Evolutionary conservation across 2,797 vertebrate species (phyloP).

Genomic region (Micropoecilia bifurca): DNA sequence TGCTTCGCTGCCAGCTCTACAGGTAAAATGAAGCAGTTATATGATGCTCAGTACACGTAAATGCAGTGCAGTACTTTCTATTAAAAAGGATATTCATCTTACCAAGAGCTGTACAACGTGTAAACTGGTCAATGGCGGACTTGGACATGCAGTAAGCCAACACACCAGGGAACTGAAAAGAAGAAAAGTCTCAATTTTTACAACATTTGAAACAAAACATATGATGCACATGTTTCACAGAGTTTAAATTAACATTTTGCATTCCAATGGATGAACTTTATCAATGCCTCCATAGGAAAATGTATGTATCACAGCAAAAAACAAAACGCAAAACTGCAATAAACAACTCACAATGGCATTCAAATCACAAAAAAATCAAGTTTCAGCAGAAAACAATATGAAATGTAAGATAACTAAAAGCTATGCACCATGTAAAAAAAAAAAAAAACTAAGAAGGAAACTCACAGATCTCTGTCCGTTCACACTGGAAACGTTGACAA

Average conservation of each 20-base stretch:
- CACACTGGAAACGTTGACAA: slow-evolving; percentile 87
- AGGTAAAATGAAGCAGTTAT: slow-evolving; percentile 23
- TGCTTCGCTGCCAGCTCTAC: slow-evolving; percentile 85
- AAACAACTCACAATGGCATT: too few relatives aligned
- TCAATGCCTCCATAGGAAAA: too few relatives aligned
- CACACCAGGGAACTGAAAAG: slow-evolving; percentile 82
- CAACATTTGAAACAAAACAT: not conserved
- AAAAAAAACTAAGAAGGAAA: slow-evolving; percentile 18
- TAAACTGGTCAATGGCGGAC: slow-evolving; percentile 87
- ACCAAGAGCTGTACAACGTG: slow-evolving; percentile 84
- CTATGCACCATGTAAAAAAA: too few relatives aligned
- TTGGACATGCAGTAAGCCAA: slow-evolving; percentile 89
- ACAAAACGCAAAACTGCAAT: too few relatives aligned
- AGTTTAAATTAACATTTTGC: not conserved
- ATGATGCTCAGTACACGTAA: not conserved
- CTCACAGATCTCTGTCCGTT: slow-evolving; percentile 86
- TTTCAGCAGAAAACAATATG: too few relatives aligned
- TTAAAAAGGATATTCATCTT: slow-evolving; percentile 29
- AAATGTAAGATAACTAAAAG: too few relatives aligned
- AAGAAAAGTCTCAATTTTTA: not conserved
- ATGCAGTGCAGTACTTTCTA: not conserved
- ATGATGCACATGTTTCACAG: not conserved
- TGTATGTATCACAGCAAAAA: too few relatives aligned
- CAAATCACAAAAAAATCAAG: too few relatives aligned
- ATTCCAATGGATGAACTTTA: not conserved